Conservation (phyloP, 2,888 invertebrate species). For the Acrocera orbiculus region DNA sequence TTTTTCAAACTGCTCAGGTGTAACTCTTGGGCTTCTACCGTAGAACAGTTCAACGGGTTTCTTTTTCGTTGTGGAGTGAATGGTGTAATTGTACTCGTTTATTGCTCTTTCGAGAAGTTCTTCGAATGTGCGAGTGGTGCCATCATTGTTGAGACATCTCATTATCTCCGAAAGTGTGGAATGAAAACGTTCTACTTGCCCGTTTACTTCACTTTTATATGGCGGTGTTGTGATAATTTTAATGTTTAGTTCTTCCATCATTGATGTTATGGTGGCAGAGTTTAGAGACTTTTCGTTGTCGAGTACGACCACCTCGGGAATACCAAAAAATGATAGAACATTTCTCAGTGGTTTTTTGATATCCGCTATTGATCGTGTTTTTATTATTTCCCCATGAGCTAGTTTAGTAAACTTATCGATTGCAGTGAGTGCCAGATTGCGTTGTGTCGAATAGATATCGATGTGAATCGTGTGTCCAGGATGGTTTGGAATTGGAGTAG, state of each 20-base stretch:
- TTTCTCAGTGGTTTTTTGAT: too few relatives aligned
- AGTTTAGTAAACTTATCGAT: too few relatives aligned
- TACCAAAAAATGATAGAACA: too few relatives aligned
- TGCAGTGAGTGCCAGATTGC: too few relatives aligned
- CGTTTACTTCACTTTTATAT: constrained; percentile 11
- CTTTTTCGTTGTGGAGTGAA: constrained; percentile 10
- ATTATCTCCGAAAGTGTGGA: constrained; percentile 12
- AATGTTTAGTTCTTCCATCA: constrained; percentile 11
- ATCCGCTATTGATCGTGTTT: too few relatives aligned
- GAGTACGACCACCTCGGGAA: too few relatives aligned
- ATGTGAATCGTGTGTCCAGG: too few relatives aligned
- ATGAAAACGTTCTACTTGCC: constrained; percentile 11
- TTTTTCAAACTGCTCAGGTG: constrained; percentile 10
- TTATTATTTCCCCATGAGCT: too few relatives aligned
- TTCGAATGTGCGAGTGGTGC: constrained; percentile 7
- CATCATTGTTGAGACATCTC: constrained; percentile 10
- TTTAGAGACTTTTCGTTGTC: constrained; percentile 12
- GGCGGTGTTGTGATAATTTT: constrained; percentile 10
- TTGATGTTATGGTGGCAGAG: constrained; percentile 8
- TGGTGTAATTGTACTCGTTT: constrained; percentile 10
- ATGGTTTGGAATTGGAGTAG: too few relatives aligned
- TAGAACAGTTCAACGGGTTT: constrained; percentile 11
- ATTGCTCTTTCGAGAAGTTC: constrained; percentile 10
- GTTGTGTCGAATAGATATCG: too few relatives aligned
- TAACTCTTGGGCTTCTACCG: constrained; percentile 8